These are phyloP conservation scores for Xestobium rufovillosum DNA, from an alignment of 2,888 invertebrate genomes.

Conservation along the genomic window DNA sequence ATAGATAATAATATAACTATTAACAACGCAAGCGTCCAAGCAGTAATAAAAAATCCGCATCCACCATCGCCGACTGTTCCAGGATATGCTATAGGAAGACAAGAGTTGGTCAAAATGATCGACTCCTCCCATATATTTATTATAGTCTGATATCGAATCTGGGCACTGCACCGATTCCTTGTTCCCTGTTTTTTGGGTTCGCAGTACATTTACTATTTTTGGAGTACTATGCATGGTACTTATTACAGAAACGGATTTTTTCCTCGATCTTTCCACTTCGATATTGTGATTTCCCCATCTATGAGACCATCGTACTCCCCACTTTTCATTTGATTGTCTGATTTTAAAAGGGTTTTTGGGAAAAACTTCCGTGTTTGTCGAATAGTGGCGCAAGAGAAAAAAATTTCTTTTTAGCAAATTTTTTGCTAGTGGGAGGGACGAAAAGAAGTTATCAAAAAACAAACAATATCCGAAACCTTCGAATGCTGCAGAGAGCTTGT, in stretches of 20 bases:
- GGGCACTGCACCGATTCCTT: slow-evolving; percentile 25
- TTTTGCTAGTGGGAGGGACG: slow-evolving; percentile 25
- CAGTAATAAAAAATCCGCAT: slow-evolving; percentile 29
- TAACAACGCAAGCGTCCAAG: slow-evolving; percentile 27
- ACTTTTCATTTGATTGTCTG: slow-evolving; percentile 24
- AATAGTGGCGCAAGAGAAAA: slow-evolving; percentile 31
- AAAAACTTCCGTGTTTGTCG: slow-evolving; percentile 26
- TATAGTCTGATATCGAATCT: slow-evolving; percentile 27
- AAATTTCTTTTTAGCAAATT: slow-evolving; percentile 22
- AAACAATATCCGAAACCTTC: slow-evolving; percentile 24
- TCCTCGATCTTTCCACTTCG: slow-evolving; percentile 31
- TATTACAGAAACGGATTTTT: slow-evolving; percentile 23
- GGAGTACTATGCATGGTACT: slow-evolving; percentile 25
- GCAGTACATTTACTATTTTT: slow-evolving; percentile 18
- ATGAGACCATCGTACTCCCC: slow-evolving; percentile 24
- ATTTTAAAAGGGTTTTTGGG: slow-evolving; percentile 25
- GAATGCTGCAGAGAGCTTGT: slow-evolving; percentile 24
- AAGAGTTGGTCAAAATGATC: slow-evolving; percentile 29
- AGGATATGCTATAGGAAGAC: slow-evolving; percentile 25
- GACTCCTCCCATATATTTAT: slow-evolving; percentile 30
- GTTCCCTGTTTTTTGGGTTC: slow-evolving; percentile 26
- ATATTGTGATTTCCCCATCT: slow-evolving; percentile 24
- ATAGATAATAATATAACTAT: slow-evolving; percentile 12
- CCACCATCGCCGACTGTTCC: slow-evolving; percentile 31
- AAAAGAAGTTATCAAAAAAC: slow-evolving; percentile 31